Evolutionary conservation across 2,888 invertebrate genomes (phyloP), one percentile per base, ranked within the genome.

Genomic region (Orthosia gothica): DNA sequence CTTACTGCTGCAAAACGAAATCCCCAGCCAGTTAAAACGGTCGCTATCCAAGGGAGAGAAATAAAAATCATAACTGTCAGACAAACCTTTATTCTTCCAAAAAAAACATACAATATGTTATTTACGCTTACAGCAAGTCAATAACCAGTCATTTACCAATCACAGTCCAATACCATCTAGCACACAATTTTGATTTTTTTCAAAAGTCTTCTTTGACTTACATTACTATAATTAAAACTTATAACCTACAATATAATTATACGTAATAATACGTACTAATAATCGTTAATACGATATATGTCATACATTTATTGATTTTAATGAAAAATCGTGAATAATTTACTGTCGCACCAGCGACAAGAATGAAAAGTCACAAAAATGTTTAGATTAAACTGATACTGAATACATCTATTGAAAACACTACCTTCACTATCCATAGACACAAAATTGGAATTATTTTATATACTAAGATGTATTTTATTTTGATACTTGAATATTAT

Each of bases 111-210:
- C 66, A 81, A 73, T 52, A 82, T 52, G 45, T 70, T n/a, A 71
- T 18, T 77, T 76, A 81, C 55, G 65, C 72, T 70, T 72, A 64
- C 20, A 82, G 79, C 79, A 79, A 79, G 57, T 80, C 70, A 5
- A 70, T 62, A 63, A 69, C 66, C 81, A 80, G 81, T 82, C 75
- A 62, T 73, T 58, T 74, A 40, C 32, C 74, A 73, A 83, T 81
- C 79, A 83, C 74, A 85, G 73, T 20, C 69, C 74, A 68, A 71
- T 80, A 62, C 69, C 50, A 78, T 70, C 74, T 57, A 74, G 78
- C 66, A 67, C 76, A 49, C 61, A 69, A 62, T 72, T 82, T 70
- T 62, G 26, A 32, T 3, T 47, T 32, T 70, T 72, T 74, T 57
- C 23, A n/a, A n/a, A 64, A 79, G 71, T 82, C 82, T 69, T 79